Evolutionary conservation across 2,888 invertebrate genomes (phyloP).

Genomic region (Drosophila eohydei): DNA sequence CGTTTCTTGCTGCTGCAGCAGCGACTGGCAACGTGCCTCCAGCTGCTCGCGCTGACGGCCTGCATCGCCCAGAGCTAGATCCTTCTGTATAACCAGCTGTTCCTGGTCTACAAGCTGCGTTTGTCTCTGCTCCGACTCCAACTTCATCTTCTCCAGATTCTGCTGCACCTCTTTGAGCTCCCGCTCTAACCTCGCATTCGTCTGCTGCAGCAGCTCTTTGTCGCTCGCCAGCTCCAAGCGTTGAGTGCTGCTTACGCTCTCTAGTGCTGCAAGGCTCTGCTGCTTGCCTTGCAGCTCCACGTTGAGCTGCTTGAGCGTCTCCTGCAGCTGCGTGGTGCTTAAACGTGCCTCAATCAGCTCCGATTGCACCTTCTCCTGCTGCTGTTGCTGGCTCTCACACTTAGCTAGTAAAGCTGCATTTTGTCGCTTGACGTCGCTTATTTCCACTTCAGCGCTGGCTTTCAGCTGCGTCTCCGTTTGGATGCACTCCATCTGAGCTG

Average conservation of each 20-base stretch:
- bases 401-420: constrained; percentile 61
- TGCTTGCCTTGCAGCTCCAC: constrained; percentile 78
- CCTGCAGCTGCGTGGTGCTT: constrained; percentile 49
- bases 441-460: constrained; percentile 71
- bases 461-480: constrained; percentile 63
- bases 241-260: constrained; percentile 50
- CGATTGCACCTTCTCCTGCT: constrained; percentile 76
- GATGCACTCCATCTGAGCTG: constrained; percentile 19
- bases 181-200: constrained; percentile 79
- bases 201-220: constrained; percentile 71
- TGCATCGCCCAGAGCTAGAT: constrained; percentile 87
- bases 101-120: constrained; percentile 61
- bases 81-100: constrained; percentile 85
- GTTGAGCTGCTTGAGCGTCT: constrained; percentile 67
- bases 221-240: constrained; percentile 67
- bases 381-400: constrained; percentile 52
- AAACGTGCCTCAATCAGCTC: constrained; percentile 83
- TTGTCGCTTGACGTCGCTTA: constrained; percentile 69
- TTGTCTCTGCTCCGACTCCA: constrained; percentile 82
- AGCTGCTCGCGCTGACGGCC: constrained; percentile 86
- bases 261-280: constrained; percentile 52
- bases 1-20: constrained; percentile 87
- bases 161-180: constrained; percentile 70
- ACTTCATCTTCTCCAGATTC: constrained; percentile 80
- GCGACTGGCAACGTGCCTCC: constrained; percentile 87